phyloP scores from a whole-genome alignment of 2,888 invertebrate species.

The Leptarthrus brevirostris region DNA sequence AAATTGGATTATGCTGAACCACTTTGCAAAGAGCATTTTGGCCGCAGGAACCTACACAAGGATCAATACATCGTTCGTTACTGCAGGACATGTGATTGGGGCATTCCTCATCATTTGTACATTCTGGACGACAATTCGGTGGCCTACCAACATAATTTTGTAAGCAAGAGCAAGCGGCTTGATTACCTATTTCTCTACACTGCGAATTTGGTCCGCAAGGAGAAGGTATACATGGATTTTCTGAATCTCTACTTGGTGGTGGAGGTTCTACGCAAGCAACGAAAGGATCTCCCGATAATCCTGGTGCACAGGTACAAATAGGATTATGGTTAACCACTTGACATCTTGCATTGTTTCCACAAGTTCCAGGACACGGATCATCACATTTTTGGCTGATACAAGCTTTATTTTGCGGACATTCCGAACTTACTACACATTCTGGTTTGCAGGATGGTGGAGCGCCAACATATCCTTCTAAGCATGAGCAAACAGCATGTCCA shows the following conservation, averaged over 20 bases:
- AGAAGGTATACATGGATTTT: slow-evolving; percentile 81
- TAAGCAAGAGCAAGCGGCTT: slow-evolving; percentile 87
- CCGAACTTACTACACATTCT: slow-evolving; percentile 75
- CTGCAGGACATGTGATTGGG: slow-evolving; percentile 84
- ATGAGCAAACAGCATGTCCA: slow-evolving; percentile 74
- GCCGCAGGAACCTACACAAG: slow-evolving; percentile 84
- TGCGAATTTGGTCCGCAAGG: slow-evolving; percentile 88
- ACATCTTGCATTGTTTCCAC: slow-evolving; percentile 75
- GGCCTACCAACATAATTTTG: slow-evolving; percentile 85
- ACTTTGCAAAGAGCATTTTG: slow-evolving; percentile 83
- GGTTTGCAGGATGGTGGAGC: slow-evolving; percentile 75
- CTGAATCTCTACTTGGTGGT: slow-evolving; percentile 61
- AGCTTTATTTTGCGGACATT: slow-evolving; percentile 74
- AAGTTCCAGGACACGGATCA: slow-evolving; percentile 76
- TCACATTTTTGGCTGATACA: slow-evolving; percentile 74
- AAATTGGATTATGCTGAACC: slow-evolving; percentile 84
- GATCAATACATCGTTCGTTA: slow-evolving; percentile 84
- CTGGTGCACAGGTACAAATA: slow-evolving; percentile 74
- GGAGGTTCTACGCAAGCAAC: slow-evolving; percentile 69
- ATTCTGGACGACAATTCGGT: slow-evolving; percentile 87
- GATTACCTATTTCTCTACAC: slow-evolving; percentile 81
- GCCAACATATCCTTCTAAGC: slow-evolving; percentile 73
- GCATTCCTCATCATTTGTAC: slow-evolving; percentile 83
- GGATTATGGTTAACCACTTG: slow-evolving; percentile 77
- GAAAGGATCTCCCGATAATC: slow-evolving; percentile 76